Conservation (phyloP, 1,140 invertebrate species). For the fruit fly (Drosophila melanogaster) region DNA sequence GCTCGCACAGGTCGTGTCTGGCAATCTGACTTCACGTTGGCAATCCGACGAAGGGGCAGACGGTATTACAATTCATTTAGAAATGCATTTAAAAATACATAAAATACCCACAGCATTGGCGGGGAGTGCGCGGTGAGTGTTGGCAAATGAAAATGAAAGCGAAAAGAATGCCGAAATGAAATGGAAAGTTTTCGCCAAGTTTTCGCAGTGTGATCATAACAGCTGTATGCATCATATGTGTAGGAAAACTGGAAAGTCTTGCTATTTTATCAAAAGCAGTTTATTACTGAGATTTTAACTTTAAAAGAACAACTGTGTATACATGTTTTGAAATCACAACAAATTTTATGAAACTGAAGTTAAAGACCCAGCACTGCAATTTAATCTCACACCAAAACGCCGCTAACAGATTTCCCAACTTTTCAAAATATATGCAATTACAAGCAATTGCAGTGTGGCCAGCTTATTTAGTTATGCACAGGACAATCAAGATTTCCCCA, state of each 20-base stretch:
- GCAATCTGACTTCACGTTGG: slow-evolving; percentile 29
- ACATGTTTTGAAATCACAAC: background rate
- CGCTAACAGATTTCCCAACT: slow-evolving; percentile 4
- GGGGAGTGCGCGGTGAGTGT: slow-evolving; percentile 2
- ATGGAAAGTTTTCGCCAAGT: slow-evolving; percentile 67
- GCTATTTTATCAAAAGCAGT: background rate
- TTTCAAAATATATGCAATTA: slow-evolving; percentile 1
- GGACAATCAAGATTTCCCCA: slow-evolving; percentile 22
- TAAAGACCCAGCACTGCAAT: background rate
- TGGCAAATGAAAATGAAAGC: slow-evolving; percentile 63
- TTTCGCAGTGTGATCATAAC: slow-evolving; percentile 54
- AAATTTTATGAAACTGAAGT: background rate
- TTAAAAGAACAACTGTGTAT: background rate
- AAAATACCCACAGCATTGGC: slow-evolving; percentile 45
- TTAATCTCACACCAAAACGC: background rate
- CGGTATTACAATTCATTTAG: slow-evolving; percentile 81
- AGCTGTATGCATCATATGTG: slow-evolving; percentile 20
- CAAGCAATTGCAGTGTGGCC: slow-evolving; percentile 7
- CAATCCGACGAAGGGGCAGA: slow-evolving; percentile 30
- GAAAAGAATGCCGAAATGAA: slow-evolving; percentile 69
- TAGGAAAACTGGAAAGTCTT: slow-evolving; percentile 23
- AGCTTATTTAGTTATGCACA: slow-evolving; percentile 14
- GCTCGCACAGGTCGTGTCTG: slow-evolving; percentile 63
- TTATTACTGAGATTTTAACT: background rate
- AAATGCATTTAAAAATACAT: slow-evolving; percentile 83